phyloP scores from a whole-genome alignment of 2,797 vertebrate genomes.

The Crypturellus tataupa region DNA sequence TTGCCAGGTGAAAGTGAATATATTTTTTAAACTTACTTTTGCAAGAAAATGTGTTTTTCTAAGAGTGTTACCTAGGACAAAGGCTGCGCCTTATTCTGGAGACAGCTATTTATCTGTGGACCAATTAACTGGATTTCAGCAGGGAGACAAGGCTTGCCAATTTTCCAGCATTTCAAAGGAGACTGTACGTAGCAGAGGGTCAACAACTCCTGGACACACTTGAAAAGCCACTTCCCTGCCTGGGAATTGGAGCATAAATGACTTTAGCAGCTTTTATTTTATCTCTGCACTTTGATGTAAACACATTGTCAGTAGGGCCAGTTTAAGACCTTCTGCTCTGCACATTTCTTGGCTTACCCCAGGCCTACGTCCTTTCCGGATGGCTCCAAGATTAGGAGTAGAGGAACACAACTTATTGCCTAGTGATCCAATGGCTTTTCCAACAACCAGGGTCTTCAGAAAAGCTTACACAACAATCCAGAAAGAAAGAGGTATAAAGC shows the following conservation, averaged over 20 bases:
- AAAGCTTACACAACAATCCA: background rate
- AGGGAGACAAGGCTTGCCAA: fast-evolving
- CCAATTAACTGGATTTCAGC: background rate
- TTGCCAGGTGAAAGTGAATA: background rate
- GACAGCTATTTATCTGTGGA: background rate
- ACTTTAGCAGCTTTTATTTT: background rate
- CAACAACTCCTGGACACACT: background rate
- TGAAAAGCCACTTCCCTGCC: background rate
- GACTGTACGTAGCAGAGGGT: background rate
- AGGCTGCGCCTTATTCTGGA: background rate
- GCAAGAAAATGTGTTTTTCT: background rate
- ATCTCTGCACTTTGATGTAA: background rate
- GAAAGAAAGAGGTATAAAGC: background rate
- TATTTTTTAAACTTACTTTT: background rate
- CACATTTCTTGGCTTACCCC: background rate
- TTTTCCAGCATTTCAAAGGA: background rate
- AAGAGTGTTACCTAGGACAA: background rate
- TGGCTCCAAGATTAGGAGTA: background rate
- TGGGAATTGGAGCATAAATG: fast-evolving
- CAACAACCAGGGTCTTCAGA: background rate
- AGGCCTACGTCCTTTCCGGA: background rate
- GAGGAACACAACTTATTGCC: background rate
- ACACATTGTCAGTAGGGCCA: fast-evolving
- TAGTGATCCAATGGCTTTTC: background rate
- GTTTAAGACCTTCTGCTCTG: background rate